Base-by-base conservation (phyloP, 2,113 vertebrate genomes). In the Triplophysa siluroides region DNA sequence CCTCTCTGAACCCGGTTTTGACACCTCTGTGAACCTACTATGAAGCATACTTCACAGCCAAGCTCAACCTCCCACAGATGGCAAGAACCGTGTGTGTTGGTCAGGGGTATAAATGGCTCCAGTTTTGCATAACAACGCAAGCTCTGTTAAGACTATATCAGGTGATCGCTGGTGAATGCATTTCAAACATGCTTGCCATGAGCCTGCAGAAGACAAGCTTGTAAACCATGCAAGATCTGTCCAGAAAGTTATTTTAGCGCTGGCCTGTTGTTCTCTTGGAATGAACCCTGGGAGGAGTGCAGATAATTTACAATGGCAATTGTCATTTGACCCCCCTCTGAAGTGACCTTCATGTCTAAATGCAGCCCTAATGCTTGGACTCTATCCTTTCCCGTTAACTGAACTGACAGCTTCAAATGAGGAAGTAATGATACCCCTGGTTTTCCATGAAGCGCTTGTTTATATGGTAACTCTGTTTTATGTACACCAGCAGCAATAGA, bases 201-300 rank as follows among this genome's bases (percentile, higher is more conserved):
- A 68, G 45, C 54, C 52, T 76, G 63, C 81, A 33, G 43, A 24
- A 76, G 71, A 80, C 63, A 79, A 83, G 81, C 68, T 18, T n/a
- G 82, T 78, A 26, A 88, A 86, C 23, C 87, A 88, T 80, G 75
- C 63, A 41, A 73, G 84, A 89, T 86, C 84, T 86, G 88, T 86
- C 45, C 78, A 47, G 77, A 76, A 81, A 84, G 86, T 90, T 93
- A 93, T 93, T 93, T 91, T 87, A 45, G 89, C 84, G 64, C 64
- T 29, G 56, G 82, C 81, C 81, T 85, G 88, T 87, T 88, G 89
- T 91, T 78, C 62, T n/a, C 60, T 67, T 84, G 90, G 81, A 74
- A 91, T 90, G 90, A 80, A 50, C 76, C 43, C 77, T 89, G 90
- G 88, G 90, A 77, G 76, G 45, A 6, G 69, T 85, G 84, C 87